Conservation (phyloP, 1,140 invertebrate species). For the Drosophila pseudoananassae region DNA sequence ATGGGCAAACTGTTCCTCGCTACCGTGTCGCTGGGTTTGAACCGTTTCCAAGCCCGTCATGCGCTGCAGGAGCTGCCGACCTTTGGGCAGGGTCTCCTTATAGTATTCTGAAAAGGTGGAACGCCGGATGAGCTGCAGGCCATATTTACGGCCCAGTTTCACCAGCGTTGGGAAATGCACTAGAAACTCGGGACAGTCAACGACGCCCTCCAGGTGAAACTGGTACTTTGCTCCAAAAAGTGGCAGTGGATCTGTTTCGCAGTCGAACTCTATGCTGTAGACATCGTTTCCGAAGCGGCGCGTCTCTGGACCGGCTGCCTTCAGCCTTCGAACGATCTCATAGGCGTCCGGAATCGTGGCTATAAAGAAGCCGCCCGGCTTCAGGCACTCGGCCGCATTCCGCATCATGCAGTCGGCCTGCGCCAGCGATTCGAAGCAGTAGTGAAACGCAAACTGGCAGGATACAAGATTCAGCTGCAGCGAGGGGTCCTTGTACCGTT, state of each 20-base stretch:
- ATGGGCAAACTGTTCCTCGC: constrained; percentile 90
- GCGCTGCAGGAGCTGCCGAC: constrained; percentile 87
- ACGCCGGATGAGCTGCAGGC: constrained; percentile 90
- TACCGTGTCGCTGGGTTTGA: constrained; percentile 85
- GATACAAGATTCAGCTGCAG: constrained; percentile 95
- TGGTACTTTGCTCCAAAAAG: constrained; percentile 98
- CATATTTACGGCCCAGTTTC: constrained; percentile 92
- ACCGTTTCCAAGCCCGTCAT: constrained; percentile 92
- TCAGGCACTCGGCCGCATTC: constrained; percentile 95
- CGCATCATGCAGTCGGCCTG: constrained; percentile 96
- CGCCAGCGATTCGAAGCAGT: constrained; percentile 96
- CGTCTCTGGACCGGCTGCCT: constrained; percentile 85
- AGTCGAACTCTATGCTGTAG: constrained; percentile 92
- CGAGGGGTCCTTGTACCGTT: constrained; percentile 89
- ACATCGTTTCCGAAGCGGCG: constrained; percentile 94
- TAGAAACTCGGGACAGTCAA: constrained; percentile 99
- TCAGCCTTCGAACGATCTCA: constrained; percentile 90
- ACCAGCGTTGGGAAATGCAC: constrained; percentile 95
- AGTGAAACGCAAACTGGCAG: constrained; percentile 99
- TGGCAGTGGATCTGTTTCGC: constrained; percentile 89
- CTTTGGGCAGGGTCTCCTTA: constrained; percentile 86
- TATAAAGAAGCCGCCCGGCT: constrained; percentile 96
- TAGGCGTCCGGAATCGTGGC: constrained; percentile 97
- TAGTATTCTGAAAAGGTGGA: constrained; percentile 93
- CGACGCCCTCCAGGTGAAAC: constrained; percentile 97